Base-by-base conservation (phyloP, 2,797 vertebrate genomes). In the Sphenopsis melanotis region DNA sequence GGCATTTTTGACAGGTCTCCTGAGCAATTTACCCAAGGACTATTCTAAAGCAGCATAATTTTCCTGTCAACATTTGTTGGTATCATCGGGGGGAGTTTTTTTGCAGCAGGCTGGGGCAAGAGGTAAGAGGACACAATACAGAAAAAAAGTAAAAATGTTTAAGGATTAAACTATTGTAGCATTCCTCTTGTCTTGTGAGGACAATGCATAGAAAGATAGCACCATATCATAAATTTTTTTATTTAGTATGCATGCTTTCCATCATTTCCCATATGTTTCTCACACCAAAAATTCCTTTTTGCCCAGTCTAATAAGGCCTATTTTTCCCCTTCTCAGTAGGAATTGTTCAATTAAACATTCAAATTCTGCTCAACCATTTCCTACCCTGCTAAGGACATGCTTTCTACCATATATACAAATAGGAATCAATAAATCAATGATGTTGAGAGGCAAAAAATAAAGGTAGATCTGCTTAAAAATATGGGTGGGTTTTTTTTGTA, bases 1-100 rank as follows among this genome's bases (percentile, higher is more conserved):
- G 56, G 53, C 15, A 59, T 19, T 84, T 68, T 36, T 83, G 76
- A 76, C 39, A 84, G n/a, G 12, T 32, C 18, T 59, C 44, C 77
- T 3, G 6, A 82, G 65, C 6, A 69, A 60, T 89, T 93, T 81
- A 77, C 12, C 60, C 10, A 23, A 87, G 36, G n/a, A 59, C 19
- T 71, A 15, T 27, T 77, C 41, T 57, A 49, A 87, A 87, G 19
- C 6, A 84, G n/a, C 46, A 72, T 52, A 59, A 84, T 92, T 90
- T 89, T 89, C 36, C 50, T 52, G 42, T 69, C 70, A 90, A 3
- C 29, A 55, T 68, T 59, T 76, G 18, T 34, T 76, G 47, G 11
- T 84, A 29, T 69, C 37, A 52, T 81, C 6, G 9, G 61, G 39
- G 37, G 32, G 15, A 95, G 63, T 63, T 72, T 61, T 61, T 87